These are phyloP conservation scores for Spialia ferax DNA, from an alignment of 2,888 invertebrate genomes.

Conservation along the genomic window DNA sequence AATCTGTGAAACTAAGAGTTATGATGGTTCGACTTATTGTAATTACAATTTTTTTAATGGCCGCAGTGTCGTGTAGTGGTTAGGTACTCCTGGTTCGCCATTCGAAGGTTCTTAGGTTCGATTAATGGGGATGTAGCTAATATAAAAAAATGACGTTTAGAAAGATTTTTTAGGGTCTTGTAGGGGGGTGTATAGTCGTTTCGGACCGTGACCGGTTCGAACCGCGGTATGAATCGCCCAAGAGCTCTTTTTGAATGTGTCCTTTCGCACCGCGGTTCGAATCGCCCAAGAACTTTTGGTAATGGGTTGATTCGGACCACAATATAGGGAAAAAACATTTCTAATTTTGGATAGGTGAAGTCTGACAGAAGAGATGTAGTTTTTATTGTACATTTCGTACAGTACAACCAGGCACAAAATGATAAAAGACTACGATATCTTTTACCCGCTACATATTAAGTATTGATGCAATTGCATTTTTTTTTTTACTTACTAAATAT, in stretches of 20 bases:
- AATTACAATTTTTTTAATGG: no score
- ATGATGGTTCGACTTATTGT: no score
- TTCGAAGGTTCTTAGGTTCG: no score
- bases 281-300: constrained; percentile 4
- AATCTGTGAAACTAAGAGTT: no score
- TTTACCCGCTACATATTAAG: constrained; percentile 7
- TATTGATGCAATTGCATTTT: constrained; percentile 7
- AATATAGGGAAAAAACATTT: constrained; percentile 5
- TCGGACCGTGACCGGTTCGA: constrained; percentile 3
- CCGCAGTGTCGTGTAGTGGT: no score
- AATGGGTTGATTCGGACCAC: constrained; percentile 4
- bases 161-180: no score
- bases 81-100: no score
- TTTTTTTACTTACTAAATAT: constrained; percentile 8
- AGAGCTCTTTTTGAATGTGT: constrained; percentile 16
- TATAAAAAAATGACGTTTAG: no score
- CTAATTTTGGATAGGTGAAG: constrained; percentile 5
- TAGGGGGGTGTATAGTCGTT: background rate
- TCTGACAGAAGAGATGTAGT: constrained; percentile 4
- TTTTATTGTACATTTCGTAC: constrained; percentile 4
- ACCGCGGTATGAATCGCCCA: constrained; percentile 14
- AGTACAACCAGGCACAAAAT: constrained; percentile 6
- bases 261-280: constrained; percentile 10
- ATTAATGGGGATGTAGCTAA: no score
- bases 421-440: constrained; percentile 7